Evolutionary conservation across 2,113 vertebrate genomes (phyloP), one percentile per base, ranked within the genome.

Genomic region (Dipodomys merriami): DNA sequence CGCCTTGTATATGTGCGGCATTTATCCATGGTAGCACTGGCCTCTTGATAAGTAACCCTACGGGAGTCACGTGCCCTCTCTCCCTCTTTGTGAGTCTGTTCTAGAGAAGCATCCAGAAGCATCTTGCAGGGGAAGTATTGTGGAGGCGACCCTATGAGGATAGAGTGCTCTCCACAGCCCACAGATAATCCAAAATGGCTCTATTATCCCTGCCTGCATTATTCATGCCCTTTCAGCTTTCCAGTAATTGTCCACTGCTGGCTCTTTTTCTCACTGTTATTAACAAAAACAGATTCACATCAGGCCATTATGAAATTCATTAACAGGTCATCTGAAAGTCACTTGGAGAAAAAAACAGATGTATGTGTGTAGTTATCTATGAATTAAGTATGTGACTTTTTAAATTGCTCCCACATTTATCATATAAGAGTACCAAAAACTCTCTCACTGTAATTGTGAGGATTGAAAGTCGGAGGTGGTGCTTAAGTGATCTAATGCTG

Each of bases 291-390:
- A 90, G 25, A 91, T 49, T 83, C 77, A 35, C 49, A 71, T 88
- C 15, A 84, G 46, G 71, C 15, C 20, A 79, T 72, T 90, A 30
- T 46, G 65, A 94, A 93, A 65, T 73, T 93, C 60, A 87, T 78
- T 87, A 90, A 9, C n/a, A 81, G n/a, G 60, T 83, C 27, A 60
- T 78, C n/a, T 91, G n/a, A 86, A 86, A 86, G 77, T 92, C 82
- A 94, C 13, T 29, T 91, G 72, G 60, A 92, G 3, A 92, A 78
- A 92, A 77, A 53, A 11, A 35, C 18, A 33, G 69, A 33, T 20
- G 35, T 18, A 25, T 44, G 12, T 67, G 8, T 6, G 35, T 5
- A 91, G 82, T 87, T 71, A 87, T n/a, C 68, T 80, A 19, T 5
- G 1, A 69, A 81, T 68, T 93, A 60, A 74, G 7, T 67, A 25